phyloP scores from a whole-genome alignment of 2,797 vertebrate species.

The Atherinosoma microstoma region DNA sequence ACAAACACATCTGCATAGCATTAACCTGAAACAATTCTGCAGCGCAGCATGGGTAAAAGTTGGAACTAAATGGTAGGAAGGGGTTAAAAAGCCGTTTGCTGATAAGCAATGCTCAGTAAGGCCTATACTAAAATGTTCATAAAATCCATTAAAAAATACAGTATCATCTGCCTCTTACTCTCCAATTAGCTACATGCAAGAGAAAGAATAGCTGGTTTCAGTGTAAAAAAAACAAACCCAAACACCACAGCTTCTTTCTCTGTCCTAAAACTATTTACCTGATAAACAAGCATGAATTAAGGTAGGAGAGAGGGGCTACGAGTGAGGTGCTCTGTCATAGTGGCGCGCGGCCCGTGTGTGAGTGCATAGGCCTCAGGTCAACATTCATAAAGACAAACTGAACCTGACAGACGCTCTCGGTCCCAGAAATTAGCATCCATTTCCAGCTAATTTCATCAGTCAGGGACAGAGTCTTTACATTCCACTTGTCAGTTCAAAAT shows the following conservation, averaged over 20 bases:
- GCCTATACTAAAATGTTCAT: slow-evolving; percentile 67
- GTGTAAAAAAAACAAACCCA: not conserved
- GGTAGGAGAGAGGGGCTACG: slow-evolving; percentile 53
- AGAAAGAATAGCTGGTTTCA: slow-evolving; percentile 41
- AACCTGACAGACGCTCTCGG: slow-evolving; percentile 48
- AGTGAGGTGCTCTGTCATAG: slow-evolving; percentile 66
- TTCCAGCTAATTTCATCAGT: slow-evolving; percentile 50
- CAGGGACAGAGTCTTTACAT: slow-evolving; percentile 79
- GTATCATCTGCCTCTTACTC: slow-evolving; percentile 62
- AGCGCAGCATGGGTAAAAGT: slow-evolving; percentile 59
- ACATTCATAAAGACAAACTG: slow-evolving; percentile 72
- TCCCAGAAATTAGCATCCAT: slow-evolving; percentile 33
- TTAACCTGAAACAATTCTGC: slow-evolving; percentile 68
- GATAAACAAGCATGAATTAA: slow-evolving; percentile 50
- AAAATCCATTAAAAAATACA: slow-evolving; percentile 77
- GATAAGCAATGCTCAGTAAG: slow-evolving; percentile 66
- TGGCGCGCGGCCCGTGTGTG: slow-evolving; percentile 53
- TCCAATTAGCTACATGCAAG: slow-evolving; percentile 68
- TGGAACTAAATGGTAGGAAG: slow-evolving; percentile 50
- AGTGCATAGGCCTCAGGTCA: slow-evolving; percentile 73
- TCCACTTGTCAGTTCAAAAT: slow-evolving; percentile 82
- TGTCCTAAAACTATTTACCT: slow-evolving; percentile 47
- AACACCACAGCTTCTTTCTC: slow-evolving; percentile 26
- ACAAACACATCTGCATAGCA: slow-evolving; percentile 76
- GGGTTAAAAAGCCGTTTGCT: slow-evolving; percentile 64